These are phyloP conservation scores for Acestrorhynchus altus DNA, from an alignment of 2,797 vertebrate genomes.

Conservation along the genomic window DNA sequence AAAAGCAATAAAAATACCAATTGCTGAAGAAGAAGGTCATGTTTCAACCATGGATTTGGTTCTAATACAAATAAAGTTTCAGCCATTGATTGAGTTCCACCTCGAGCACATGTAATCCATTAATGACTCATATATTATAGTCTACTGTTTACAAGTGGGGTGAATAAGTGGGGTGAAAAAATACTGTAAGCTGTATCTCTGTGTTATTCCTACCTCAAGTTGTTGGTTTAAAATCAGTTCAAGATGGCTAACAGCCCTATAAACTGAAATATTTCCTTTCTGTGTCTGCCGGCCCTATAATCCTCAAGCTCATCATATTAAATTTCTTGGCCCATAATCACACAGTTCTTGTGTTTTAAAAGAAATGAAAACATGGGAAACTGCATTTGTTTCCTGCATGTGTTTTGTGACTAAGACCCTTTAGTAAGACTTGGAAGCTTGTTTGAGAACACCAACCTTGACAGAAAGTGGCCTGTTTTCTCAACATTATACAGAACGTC, in stretches of 20 bases:
- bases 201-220: neutral
- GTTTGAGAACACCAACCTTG: conserved; percentile 52
- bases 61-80: neutral
- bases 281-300: neutral
- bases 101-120: conserved; percentile 19
- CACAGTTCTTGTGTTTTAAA: neutral
- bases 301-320: neutral
- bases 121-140: conserved; percentile 8
- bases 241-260: neutral
- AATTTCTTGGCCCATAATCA: neutral
- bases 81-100: conserved; percentile 3
- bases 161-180: neutral
- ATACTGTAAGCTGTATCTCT: neutral
- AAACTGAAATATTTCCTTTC: neutral
- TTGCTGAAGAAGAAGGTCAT: neutral
- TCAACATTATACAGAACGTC: conserved; percentile 18
- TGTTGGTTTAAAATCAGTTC: neutral
- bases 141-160: conserved; percentile 11
- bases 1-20: neutral
- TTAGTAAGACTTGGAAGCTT: neutral
- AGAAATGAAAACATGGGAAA: neutral
- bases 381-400: conserved; percentile 5
- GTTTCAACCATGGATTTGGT: conserved; percentile 20
- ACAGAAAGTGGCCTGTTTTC: conserved; percentile 25
- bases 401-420: neutral